Evolutionary conservation across 2,888 invertebrate genomes (phyloP).

Genomic region (Volucella zonaria): DNA sequence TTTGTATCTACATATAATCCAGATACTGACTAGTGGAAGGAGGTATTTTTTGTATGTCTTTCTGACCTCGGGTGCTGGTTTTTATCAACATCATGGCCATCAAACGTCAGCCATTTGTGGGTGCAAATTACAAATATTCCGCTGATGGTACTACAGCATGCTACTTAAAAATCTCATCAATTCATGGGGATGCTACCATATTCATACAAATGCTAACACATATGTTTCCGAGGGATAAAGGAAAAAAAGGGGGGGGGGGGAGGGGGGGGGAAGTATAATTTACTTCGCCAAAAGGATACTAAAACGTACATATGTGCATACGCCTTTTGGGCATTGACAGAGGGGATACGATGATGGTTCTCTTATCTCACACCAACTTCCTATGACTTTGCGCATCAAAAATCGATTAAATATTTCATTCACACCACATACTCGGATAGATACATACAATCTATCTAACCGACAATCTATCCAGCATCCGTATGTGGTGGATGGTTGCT

Average conservation of each 20-base stretch:
- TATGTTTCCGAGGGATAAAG: background rate
- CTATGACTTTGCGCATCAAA: slow-evolving; percentile 70
- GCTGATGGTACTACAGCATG: slow-evolving; percentile 26
- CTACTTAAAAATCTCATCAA: slow-evolving; percentile 48
- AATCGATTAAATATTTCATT: slow-evolving; percentile 71
- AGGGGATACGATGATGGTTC: slow-evolving; percentile 18
- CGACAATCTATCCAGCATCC: slow-evolving; percentile 19
- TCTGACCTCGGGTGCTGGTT: slow-evolving; percentile 48
- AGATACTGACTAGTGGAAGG: background rate
- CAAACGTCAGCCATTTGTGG: slow-evolving; percentile 27
- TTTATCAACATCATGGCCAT: slow-evolving; percentile 45
- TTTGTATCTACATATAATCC: background rate
- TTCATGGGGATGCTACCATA: slow-evolving; percentile 1
- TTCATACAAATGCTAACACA: slow-evolving; percentile 16
- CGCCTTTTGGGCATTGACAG: background rate
- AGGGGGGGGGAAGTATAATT: slow-evolving; percentile 30
- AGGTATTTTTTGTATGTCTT: background rate
- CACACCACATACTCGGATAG: slow-evolving; percentile 14
- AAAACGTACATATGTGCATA: background rate
- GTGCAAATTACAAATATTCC: slow-evolving; percentile 8
- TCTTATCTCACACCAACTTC: slow-evolving; percentile 58
- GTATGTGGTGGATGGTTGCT: slow-evolving; percentile 28
- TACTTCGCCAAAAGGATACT: slow-evolving; percentile 27
- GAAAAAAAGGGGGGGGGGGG: background rate
- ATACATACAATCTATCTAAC: background rate